Base-by-base conservation (phyloP, 2,888 invertebrate genomes). In the Buathra laborator region DNA sequence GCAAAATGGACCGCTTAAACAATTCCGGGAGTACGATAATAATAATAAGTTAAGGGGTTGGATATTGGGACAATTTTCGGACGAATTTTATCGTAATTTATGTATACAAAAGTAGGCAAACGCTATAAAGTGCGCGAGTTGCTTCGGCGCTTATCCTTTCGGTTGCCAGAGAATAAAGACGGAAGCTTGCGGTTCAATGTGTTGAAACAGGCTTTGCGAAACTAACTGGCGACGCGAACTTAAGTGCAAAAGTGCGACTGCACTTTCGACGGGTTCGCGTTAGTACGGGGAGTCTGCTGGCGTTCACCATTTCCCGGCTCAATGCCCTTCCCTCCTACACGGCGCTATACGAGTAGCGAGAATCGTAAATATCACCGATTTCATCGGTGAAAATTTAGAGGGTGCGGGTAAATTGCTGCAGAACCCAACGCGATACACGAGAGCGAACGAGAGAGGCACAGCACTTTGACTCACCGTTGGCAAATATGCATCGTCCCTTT, bases 371-470 rank as follows among this genome's bases (percentile, higher is more conserved):
- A 89, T 87, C 85, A 82, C 66, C 87, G 91, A 89, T 91, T 90
- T 91, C 90, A 91, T 91, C 91, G 89, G 86, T 77, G 84, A 56
- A 87, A 90, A 91, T 91, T 91, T 91, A 90, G 88, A 87, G 89
- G 87, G 87, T 64, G 86, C 86, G 53, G 85, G 87, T 89, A 90
- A 90, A 90, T 88, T 84, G 85, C 44, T 67, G 72, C 85, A 9
- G 76, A 78, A 84, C 66, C 68, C 80, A 51, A 71, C 74, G 67
- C 74, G 67, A 74, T 82, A 84, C 76, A 64, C 37, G 53, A 37
- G 24, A 32, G 53, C 67, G 82, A 71, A 78, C 62, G 74, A 64
- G 72, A 78, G 53, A 37, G 56, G 10, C 74, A 62, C 56, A 59
- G 72, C 64, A 78, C 78, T 78, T 78, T 70, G 74, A 48, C 74